Percentiles rank a stretch among this genome's conserved stretches.
Evolutionary conservation across 2,888 invertebrate species (phyloP).

Genomic region (Athalia circularis): DNA sequence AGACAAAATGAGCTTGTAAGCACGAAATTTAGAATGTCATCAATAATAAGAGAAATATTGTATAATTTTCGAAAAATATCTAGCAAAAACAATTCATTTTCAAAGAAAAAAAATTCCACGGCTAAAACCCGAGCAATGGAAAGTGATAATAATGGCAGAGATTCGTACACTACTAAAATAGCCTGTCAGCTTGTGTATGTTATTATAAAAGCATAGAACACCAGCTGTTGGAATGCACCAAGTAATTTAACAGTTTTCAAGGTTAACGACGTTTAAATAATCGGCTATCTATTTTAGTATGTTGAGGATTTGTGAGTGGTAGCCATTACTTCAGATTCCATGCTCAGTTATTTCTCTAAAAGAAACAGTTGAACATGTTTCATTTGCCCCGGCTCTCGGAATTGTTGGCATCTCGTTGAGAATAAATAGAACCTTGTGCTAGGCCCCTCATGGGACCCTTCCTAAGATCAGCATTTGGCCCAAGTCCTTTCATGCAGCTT

Average conservation of each 20-base stretch:
- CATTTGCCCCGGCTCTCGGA: slow-evolving; percentile 76
- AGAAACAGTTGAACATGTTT: slow-evolving; percentile 70
- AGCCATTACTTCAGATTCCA: slow-evolving; percentile 19
- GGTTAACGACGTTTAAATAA: not conserved
- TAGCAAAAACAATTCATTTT: not conserved
- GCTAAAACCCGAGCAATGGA: slow-evolving; percentile 19
- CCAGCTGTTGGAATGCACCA: no score
- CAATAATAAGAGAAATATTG: slow-evolving; percentile 14
- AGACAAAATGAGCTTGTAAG: not conserved
- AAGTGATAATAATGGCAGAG: slow-evolving; percentile 18
- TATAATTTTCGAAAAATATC: not conserved
- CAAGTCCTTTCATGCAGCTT: slow-evolving; percentile 76
- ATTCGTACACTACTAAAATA: not conserved
- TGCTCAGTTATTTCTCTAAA: slow-evolving; percentile 52
- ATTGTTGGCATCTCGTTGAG: slow-evolving; percentile 77
- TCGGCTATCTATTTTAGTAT: not conserved
- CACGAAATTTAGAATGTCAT: not conserved
- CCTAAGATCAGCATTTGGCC: slow-evolving; percentile 81
- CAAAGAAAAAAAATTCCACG: slow-evolving; percentile 11
- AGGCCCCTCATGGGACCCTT: slow-evolving; percentile 84
- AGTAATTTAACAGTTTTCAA: not conserved
- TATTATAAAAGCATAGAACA: no score
- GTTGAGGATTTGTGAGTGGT: not conserved
- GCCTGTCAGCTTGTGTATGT: no score
- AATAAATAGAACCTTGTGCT: slow-evolving; percentile 88